These are phyloP conservation scores for Neocrepidodera transversa DNA, from an alignment of 2,888 invertebrate species.

Conservation along the genomic window DNA sequence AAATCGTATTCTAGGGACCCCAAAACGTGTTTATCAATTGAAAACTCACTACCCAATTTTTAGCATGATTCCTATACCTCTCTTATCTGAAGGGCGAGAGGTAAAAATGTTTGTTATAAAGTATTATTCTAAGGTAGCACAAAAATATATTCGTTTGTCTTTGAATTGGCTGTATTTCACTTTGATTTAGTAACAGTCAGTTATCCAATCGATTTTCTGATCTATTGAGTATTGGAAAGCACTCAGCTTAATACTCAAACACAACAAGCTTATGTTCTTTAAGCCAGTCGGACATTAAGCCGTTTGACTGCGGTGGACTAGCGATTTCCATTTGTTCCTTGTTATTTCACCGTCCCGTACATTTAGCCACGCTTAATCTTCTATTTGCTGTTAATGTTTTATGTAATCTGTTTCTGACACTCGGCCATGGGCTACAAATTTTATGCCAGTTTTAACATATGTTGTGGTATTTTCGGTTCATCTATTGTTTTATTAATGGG, in stretches of 20 bases:
- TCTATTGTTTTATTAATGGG: slow-evolving; percentile 29
- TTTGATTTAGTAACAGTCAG: too few relatives aligned
- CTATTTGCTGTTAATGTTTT: slow-evolving; percentile 16
- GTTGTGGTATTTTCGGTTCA: slow-evolving; percentile 30
- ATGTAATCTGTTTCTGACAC: slow-evolving; percentile 21
- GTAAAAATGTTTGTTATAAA: too few relatives aligned
- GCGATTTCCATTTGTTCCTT: slow-evolving; percentile 8
- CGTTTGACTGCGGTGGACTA: slow-evolving; percentile 9
- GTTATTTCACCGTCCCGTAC: neutral
- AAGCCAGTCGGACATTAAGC: slow-evolving; percentile 19
- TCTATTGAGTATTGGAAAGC: slow-evolving; percentile 16
- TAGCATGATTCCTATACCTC: too few relatives aligned
- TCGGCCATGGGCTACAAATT: slow-evolving; percentile 2
- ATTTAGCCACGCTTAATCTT: slow-evolving; percentile 9
- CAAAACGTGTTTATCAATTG: too few relatives aligned
- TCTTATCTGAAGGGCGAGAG: too few relatives aligned
- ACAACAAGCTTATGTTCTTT: slow-evolving; percentile 9
- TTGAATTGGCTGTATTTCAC: too few relatives aligned
- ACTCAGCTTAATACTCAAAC: slow-evolving; percentile 14
- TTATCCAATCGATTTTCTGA: too few relatives aligned
- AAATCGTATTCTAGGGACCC: too few relatives aligned
- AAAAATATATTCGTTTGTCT: too few relatives aligned
- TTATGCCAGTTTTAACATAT: slow-evolving; percentile 22
- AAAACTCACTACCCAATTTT: too few relatives aligned
- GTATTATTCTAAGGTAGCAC: too few relatives aligned